phyloP scores from a whole-genome alignment of 1,140 invertebrate genomes.

The Sarcophaga peregrina region DNA sequence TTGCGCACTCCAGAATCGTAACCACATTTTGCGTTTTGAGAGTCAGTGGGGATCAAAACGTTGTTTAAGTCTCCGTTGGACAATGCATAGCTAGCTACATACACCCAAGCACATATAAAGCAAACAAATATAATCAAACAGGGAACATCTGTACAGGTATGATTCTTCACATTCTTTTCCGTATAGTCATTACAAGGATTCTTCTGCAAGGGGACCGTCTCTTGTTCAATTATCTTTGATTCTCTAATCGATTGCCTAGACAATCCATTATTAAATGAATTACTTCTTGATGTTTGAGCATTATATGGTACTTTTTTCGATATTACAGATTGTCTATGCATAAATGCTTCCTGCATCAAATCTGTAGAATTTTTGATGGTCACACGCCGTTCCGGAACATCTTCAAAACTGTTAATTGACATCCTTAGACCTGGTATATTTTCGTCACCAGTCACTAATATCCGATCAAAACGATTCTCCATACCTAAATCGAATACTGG shows the following conservation, averaged over 20 bases:
- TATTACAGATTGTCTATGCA: too few species aligned
- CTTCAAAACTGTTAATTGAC: not conserved
- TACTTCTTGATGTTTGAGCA: not conserved
- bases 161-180: conserved; percentile 61
- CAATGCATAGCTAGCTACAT: conserved; percentile 78
- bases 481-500: too few species aligned
- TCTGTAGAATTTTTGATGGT: not conserved
- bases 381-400: not conserved
- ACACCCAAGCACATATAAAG: conserved; percentile 81
- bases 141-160: conserved; percentile 90
- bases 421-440: not conserved
- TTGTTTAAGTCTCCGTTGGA: conserved; percentile 80
- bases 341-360: not conserved
- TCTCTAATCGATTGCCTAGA: not conserved
- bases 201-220: not conserved
- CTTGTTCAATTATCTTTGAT: not conserved
- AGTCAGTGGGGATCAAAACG: conserved; percentile 84
- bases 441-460: not conserved
- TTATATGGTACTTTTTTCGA: not conserved
- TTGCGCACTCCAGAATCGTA: conserved; percentile 74
- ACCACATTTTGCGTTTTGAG: conserved; percentile 81
- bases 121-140: conserved; percentile 85
- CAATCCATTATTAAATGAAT: not conserved
- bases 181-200: not conserved
- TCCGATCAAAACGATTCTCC: not conserved